Percentiles rank a stretch among this genome's conserved stretches.
Evolutionary conservation across 2,888 invertebrate genomes (phyloP).

Genomic region (Drosophila greeni): DNA sequence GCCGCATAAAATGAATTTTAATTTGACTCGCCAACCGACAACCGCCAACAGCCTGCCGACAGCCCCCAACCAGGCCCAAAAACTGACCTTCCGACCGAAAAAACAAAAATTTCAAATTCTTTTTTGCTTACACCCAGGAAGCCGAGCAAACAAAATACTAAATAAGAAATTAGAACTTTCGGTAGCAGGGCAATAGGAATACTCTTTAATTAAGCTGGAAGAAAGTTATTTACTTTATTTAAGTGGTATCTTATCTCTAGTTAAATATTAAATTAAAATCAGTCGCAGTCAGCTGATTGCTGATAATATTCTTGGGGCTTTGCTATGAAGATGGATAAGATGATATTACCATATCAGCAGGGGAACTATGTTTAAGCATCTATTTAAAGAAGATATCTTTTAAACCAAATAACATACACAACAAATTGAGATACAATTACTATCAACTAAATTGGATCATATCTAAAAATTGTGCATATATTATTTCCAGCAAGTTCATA

Average conservation of each 20-base stretch:
- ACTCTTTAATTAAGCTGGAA: slow-evolving; percentile 1
- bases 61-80: slow-evolving; percentile 9
- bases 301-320: not conserved
- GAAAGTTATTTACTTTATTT: not conserved
- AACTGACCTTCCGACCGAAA: slow-evolving; percentile 9
- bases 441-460: too few relatives aligned
- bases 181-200: not conserved
- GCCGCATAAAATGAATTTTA: slow-evolving; percentile 71
- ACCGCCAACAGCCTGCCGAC: slow-evolving; percentile 2
- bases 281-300: slow-evolving; percentile 24
- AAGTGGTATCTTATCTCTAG: not conserved
- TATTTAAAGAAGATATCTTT: not conserved
- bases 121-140: slow-evolving; percentile 39
- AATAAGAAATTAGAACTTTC: slow-evolving; percentile 27
- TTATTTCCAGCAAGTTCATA: not conserved
- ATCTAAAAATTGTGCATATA: too few relatives aligned
- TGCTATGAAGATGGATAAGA: slow-evolving; percentile 1
- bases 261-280: not conserved
- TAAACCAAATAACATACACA: too few relatives aligned
- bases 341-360: not conserved
- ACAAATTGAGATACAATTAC: too few relatives aligned
- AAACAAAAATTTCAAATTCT: slow-evolving; percentile 19
- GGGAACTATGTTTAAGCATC: not conserved
- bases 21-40: slow-evolving; percentile 53
- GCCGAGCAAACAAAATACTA: slow-evolving; percentile 44